Conservation (phyloP, 2,113 vertebrate species). For the Silurus glanis region DNA sequence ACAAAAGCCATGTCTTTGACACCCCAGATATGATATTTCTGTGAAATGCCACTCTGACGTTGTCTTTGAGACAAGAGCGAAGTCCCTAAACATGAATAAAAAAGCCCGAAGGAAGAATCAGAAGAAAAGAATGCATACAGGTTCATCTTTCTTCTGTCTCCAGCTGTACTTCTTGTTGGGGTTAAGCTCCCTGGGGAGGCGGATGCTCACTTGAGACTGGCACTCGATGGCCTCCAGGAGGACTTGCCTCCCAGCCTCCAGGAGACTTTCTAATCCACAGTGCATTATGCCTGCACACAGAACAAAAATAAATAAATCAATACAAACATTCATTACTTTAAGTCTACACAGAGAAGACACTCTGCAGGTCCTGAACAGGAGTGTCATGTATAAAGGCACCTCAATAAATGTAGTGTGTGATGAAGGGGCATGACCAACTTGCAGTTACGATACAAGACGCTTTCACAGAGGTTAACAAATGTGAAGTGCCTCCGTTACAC, state of each 20-base stretch:
- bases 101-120: conserved; percentile 2
- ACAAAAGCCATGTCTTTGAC: not conserved
- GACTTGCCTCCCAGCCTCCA: conserved; percentile 88
- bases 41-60: not conserved
- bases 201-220: conserved; percentile 76
- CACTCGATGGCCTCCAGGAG: conserved; percentile 88
- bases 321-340: conserved; percentile 31
- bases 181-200: conserved; percentile 85
- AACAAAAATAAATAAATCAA: conserved; percentile 45
- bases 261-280: conserved; percentile 84
- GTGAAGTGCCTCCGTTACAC: not conserved
- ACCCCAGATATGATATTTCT: not conserved
- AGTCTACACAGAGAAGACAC: not conserved
- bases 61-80: not conserved
- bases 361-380: not conserved
- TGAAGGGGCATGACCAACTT: not conserved
- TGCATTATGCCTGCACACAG: conserved; percentile 63
- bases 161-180: conserved; percentile 97
- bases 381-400: not conserved
- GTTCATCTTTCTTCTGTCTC: conserved; percentile 93
- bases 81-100: conserved; percentile 7
- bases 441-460: conserved; percentile 5
- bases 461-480: not conserved
- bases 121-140: conserved; percentile 68
- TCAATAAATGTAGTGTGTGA: conserved; percentile 3